Conservation (phyloP, 64 coral and sea anemone species). For the Montipora sp. region DNA sequence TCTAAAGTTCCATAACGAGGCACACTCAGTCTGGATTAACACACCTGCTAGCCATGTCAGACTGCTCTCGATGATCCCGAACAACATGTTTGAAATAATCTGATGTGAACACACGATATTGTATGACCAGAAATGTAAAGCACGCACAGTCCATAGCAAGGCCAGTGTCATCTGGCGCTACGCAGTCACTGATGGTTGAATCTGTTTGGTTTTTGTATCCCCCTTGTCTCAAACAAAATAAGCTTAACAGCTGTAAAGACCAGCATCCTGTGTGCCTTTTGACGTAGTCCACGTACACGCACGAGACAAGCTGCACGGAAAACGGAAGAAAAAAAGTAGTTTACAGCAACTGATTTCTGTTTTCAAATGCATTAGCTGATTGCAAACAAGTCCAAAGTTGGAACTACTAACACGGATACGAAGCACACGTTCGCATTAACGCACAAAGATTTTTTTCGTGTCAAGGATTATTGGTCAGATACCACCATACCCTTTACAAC, state of each 20-base stretch:
- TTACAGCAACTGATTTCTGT: no score
- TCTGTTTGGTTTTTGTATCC: conserved; percentile 75
- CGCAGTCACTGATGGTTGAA: conserved; percentile 60
- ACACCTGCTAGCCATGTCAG: conserved; percentile 89
- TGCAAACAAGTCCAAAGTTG: no score
- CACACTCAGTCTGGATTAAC: background rate
- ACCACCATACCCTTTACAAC: no score
- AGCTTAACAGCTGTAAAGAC: conserved; percentile 91
- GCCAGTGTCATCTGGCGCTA: conserved; percentile 93
- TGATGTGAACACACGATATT: conserved; percentile 90
- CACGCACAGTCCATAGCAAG: conserved; percentile 98
- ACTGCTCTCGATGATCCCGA: conserved; percentile 90
- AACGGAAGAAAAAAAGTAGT: background rate
- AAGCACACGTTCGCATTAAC: no score
- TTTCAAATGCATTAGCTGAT: no score
- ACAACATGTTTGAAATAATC: conserved; percentile 91
- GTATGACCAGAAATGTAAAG: conserved; percentile 89
- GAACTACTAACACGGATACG: no score
- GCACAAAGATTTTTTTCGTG: no score
- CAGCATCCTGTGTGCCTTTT: conserved; percentile 88
- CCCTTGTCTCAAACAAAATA: conserved; percentile 88
- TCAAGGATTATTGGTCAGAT: no score
- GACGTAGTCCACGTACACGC: conserved; percentile 91
- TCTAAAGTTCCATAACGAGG: background rate
- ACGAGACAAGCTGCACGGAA: conserved; percentile 83